Evolutionary conservation across 2,113 vertebrate genomes (phyloP).

Genomic region (Rhineura floridana): DNA sequence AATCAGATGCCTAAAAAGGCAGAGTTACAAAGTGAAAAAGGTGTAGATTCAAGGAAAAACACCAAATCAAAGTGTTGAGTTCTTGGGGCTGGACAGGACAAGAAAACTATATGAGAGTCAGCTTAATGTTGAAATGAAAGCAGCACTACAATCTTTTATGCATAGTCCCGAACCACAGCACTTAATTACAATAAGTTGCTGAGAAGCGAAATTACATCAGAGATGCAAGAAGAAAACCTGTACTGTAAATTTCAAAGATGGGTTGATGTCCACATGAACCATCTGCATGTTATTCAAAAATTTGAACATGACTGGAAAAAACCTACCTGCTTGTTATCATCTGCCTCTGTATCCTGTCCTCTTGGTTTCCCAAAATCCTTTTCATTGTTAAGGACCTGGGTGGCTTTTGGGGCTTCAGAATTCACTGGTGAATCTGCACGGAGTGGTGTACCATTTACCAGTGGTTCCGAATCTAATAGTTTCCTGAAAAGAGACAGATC

Average conservation of each 20-base stretch:
- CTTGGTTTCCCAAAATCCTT: constrained; percentile 45
- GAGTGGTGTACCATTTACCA: constrained; percentile 72
- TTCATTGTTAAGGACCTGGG: constrained; percentile 79
- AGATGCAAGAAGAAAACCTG: background rate
- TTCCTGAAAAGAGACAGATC: background rate
- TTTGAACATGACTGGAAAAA: background rate
- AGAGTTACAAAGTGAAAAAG: background rate
- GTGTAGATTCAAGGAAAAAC: background rate
- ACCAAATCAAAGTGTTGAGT: background rate
- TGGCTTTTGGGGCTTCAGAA: constrained; percentile 69
- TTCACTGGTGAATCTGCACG: constrained; percentile 77
- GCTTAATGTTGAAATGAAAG: background rate
- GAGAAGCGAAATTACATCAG: background rate
- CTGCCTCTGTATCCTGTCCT: background rate
- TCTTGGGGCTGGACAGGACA: background rate
- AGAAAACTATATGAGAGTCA: background rate
- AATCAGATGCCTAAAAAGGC: constrained; percentile 32
- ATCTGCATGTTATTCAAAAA: background rate
- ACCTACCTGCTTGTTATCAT: constrained; percentile 4
- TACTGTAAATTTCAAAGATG: background rate
- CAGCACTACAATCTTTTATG: background rate
- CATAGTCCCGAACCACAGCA: background rate
- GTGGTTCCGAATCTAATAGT: constrained; percentile 56
- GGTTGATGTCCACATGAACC: background rate
- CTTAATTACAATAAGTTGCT: background rate